phyloP scores from a whole-genome alignment of 2,888 invertebrate genomes.

The Halictus ligatus region DNA sequence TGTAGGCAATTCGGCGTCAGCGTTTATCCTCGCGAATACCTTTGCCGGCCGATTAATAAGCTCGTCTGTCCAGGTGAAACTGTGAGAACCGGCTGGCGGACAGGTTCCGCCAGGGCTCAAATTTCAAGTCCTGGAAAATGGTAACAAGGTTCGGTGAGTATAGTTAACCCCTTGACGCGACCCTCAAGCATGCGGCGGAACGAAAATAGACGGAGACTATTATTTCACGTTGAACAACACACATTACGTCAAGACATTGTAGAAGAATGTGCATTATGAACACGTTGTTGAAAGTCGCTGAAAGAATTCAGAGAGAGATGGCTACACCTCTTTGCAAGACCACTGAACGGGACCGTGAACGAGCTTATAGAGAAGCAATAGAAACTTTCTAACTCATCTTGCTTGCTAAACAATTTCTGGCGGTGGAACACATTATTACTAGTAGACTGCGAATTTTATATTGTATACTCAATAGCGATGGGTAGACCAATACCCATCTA shows the following conservation, averaged over 20 bases:
- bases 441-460: no score
- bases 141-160: not conserved
- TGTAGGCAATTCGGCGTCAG: constrained; percentile 15
- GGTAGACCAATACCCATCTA: no score
- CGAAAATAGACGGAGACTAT: not conserved
- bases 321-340: not conserved
- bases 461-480: no score
- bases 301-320: not conserved
- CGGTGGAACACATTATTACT: no score
- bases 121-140: constrained; percentile 29
- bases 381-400: no score
- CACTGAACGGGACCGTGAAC: not conserved
- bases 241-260: not conserved
- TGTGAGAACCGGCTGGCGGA: constrained; percentile 35
- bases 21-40: constrained; percentile 10
- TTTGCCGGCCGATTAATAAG: constrained; percentile 15
- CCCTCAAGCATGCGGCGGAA: not conserved
- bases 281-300: not conserved
- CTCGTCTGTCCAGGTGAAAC: constrained; percentile 7
- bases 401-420: no score
- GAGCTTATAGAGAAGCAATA: no score
- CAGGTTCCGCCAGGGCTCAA: constrained; percentile 21
- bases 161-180: constrained; percentile 33
- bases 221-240: not conserved
- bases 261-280: not conserved